Evolutionary conservation across 2,888 invertebrate species (phyloP), one percentile per base, ranked within the genome.

Genomic region (Miltochrista miniata): DNA sequence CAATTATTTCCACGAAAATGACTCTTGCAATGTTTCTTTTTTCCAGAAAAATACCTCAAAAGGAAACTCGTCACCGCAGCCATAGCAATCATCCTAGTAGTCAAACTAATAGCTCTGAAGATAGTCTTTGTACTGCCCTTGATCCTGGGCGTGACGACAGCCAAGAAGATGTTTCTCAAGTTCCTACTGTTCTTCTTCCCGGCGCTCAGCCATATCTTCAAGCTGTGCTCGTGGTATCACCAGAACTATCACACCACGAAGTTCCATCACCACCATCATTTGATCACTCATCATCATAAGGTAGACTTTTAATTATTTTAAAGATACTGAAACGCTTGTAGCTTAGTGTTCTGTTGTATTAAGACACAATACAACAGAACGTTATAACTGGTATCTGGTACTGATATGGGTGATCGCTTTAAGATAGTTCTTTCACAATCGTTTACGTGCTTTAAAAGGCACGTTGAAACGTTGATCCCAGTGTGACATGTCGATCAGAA

Each of bases 151-250:
- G 94, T 96, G 13, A 95, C 95, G 0, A 94, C 96, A 0, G 97
- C 97, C 2, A 97, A 97, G 87, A 97, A 97, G 80, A 91, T 97
- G 68, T 93, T 97, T 72, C 88, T 97, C 38, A 97, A 97, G 76
- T 87, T 96, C 45, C 82, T 97, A 11, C 92, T 97, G 15, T 97
- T 97, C 92, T 75, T 97, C 35, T 96, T 97, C 85, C 97, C 97
- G 0, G 96, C 96, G 0, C 83, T 97, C 56, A 94, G 96, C 48
- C 96, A 96, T 77, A 93, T 97, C 55, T 97, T 97, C 90, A 97
- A 96, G 79, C 89, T 97, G 12, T 97, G 97, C 81, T 95, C 96
- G 5, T 95, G 95, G 90, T 96, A 96, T 72, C 96, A 96, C 62
- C 94, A 95, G 67, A 93, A 93, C 58, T 94, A 93, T 70, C 95